Evolutionary conservation across 2,888 invertebrate genomes (phyloP).

Genomic region (Arctia plantaginis): DNA sequence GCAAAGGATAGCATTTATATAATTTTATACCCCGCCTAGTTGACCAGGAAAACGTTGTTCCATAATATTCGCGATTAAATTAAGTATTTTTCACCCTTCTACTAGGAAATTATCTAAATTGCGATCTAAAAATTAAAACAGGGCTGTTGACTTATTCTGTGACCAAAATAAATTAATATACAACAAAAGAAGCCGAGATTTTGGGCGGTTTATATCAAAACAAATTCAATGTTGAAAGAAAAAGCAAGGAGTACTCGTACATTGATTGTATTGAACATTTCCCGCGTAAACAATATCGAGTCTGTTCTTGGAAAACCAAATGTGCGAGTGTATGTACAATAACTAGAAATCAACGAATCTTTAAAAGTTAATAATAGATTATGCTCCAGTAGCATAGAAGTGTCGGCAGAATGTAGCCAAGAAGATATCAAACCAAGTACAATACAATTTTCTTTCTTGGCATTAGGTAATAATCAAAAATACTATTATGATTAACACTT

Average conservation of each 20-base stretch:
- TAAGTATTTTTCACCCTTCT: too few species aligned
- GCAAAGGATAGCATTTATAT: too few species aligned
- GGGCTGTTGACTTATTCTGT: background rate
- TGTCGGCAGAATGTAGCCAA: background rate
- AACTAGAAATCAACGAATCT: constrained; percentile 19
- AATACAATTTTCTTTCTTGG: background rate
- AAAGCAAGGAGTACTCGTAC: constrained; percentile 5
- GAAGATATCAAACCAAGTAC: background rate
- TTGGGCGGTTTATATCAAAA: constrained; percentile 6
- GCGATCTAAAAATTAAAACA: too few species aligned
- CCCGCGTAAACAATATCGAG: constrained; percentile 24
- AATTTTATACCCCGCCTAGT: too few species aligned
- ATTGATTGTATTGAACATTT: constrained; percentile 24
- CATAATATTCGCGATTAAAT: too few species aligned
- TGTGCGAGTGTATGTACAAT: constrained; percentile 3
- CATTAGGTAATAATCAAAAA: background rate
- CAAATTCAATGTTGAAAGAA: constrained; percentile 17
- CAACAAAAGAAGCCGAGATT: too few species aligned
- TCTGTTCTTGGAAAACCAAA: constrained; percentile 16
- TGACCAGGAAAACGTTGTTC: too few species aligned
- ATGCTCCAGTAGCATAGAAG: background rate
- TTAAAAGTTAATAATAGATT: constrained; percentile 14
- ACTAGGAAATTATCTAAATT: too few species aligned
- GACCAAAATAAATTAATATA: too few species aligned
- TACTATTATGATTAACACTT: background rate